Evolutionary conservation across 2,113 vertebrate species (phyloP).

Genomic region (Trochalopteron elliotii): DNA sequence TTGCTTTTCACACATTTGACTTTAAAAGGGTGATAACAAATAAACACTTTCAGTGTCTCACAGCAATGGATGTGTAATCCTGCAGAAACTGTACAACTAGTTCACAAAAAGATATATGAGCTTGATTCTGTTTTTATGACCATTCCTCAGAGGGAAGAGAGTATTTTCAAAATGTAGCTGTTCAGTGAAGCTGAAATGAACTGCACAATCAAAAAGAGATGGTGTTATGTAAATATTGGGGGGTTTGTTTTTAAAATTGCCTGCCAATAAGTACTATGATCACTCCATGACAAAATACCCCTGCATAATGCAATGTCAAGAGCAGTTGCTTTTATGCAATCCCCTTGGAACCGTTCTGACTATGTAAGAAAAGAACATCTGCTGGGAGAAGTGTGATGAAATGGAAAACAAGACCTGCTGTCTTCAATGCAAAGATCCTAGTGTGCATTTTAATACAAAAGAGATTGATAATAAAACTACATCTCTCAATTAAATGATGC

Average conservation of each 20-base stretch:
- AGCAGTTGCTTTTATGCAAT: slow-evolving; percentile 9
- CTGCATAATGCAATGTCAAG: slow-evolving; percentile 36
- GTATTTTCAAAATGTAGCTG: slow-evolving; percentile 22
- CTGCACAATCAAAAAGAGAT: slow-evolving; percentile 13
- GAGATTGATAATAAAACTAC: neutral
- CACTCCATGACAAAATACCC: slow-evolving; percentile 29
- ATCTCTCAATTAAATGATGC: neutral
- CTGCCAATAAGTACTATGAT: slow-evolving; percentile 33
- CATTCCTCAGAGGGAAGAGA: slow-evolving; percentile 27
- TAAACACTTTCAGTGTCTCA: slow-evolving; percentile 44
- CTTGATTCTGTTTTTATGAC: slow-evolving; percentile 55
- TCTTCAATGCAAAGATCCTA: neutral
- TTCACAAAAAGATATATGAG: slow-evolving; percentile 61
- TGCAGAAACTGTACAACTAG: slow-evolving; percentile 39
- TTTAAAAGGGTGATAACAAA: slow-evolving; percentile 52
- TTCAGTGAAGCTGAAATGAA: slow-evolving; percentile 53
- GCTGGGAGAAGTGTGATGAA: slow-evolving; percentile 4
- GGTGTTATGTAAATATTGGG: slow-evolving; percentile 47
- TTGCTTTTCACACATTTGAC: slow-evolving; percentile 42
- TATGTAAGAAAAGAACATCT: neutral
- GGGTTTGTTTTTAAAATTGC: slow-evolving; percentile 3
- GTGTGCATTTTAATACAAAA: neutral
- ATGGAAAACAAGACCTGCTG: neutral
- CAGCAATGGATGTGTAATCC: slow-evolving; percentile 29
- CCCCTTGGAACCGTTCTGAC: slow-evolving; percentile 22